Conservation (phyloP, 2,797 vertebrate species). For the Periophthalmus magnuspinnatus region DNA sequence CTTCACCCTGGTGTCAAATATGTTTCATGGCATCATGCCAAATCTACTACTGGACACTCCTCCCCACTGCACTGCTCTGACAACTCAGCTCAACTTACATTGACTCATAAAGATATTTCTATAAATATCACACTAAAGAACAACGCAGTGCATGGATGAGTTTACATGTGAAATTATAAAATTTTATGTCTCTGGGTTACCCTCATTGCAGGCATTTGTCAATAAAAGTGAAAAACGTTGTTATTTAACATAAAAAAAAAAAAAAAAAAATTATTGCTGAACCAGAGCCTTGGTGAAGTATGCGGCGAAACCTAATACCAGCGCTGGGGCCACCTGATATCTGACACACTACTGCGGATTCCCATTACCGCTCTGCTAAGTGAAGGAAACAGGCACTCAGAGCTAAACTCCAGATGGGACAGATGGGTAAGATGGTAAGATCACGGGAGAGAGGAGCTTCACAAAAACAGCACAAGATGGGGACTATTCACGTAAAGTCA, state of each 20-base stretch:
- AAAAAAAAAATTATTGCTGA: not conserved
- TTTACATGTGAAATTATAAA: not conserved
- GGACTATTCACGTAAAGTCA: not conserved
- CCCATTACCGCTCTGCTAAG: constrained; percentile 35
- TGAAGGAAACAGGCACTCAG: not conserved
- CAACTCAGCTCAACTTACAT: constrained; percentile 53
- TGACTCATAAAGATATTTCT: constrained; percentile 50
- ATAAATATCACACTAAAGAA: constrained; percentile 54
- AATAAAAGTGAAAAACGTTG: not conserved
- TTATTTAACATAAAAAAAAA: not conserved
- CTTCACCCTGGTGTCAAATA: constrained; percentile 22
- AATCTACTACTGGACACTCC: not conserved
- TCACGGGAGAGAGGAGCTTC: not conserved
- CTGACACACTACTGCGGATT: constrained; percentile 18
- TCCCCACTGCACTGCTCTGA: constrained; percentile 24
- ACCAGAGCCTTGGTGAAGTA: constrained; percentile 9
- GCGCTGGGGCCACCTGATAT: constrained; percentile 31
- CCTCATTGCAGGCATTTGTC: not conserved
- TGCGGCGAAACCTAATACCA: constrained; percentile 27
- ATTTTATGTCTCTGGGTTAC: not conserved
- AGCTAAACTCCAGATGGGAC: constrained; percentile 13
- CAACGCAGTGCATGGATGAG: constrained; percentile 20
- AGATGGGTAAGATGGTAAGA: not conserved
- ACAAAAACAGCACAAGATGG: not conserved
- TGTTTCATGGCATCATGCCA: constrained; percentile 28